Percentiles rank a stretch among this genome's conserved stretches.
phyloP scores from a whole-genome alignment of 2,797 vertebrate species.

The Spinus pinus region DNA sequence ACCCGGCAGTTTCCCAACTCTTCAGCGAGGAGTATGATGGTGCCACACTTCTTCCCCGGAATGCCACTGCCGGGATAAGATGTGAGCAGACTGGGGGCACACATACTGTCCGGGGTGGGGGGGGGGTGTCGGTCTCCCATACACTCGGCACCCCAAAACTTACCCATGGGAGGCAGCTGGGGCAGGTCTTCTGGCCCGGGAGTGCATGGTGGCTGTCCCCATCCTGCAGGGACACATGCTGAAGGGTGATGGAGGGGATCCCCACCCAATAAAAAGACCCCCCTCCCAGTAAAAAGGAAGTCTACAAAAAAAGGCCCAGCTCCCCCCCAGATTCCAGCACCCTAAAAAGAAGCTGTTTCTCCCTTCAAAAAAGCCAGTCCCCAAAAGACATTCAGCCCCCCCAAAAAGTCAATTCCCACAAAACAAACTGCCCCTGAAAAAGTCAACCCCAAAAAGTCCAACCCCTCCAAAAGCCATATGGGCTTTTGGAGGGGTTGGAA shows the following conservation, averaged over 20 bases:
- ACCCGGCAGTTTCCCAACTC: constrained; percentile 95
- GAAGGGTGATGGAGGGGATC: neutral
- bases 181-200: neutral
- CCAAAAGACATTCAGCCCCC: neutral
- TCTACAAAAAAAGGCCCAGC: neutral
- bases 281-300: neutral
- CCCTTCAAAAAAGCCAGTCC: neutral
- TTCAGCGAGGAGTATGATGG: constrained; percentile 88
- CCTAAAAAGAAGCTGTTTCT: neutral
- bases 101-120: neutral
- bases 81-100: neutral
- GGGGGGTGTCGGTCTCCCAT: rapidly evolving
- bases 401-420: neutral
- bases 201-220: neutral
- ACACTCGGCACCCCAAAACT: neutral
- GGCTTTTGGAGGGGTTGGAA: no score
- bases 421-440: neutral
- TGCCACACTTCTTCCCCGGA: constrained; percentile 90
- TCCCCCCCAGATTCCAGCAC: neutral
- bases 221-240: neutral
- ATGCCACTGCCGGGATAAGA: constrained; percentile 78
- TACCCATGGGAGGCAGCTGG: constrained; percentile 9
- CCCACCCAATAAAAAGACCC: neutral
- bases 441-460: neutral
- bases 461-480: neutral